These are phyloP conservation scores for Heliconius ethilla DNA, from an alignment of 2,888 invertebrate species.

Conservation along the genomic window DNA sequence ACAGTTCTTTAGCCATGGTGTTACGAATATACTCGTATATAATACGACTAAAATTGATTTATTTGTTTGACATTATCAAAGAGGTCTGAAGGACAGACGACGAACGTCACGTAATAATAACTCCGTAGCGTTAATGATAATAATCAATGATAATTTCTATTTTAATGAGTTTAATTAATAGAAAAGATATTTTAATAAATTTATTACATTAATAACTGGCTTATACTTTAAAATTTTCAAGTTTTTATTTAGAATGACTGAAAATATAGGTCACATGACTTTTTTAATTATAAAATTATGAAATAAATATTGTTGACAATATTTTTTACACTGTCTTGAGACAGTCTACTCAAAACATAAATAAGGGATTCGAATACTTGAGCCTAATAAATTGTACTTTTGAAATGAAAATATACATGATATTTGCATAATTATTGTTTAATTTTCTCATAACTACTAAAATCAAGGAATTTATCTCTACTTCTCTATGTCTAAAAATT, in stretches of 20 bases:
- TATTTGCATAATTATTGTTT: too few species aligned
- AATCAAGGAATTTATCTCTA: too few species aligned
- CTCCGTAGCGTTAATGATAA: constrained; percentile 9
- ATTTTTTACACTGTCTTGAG: too few species aligned
- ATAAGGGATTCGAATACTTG: too few species aligned
- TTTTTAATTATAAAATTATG: neutral
- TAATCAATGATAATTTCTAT: neutral
- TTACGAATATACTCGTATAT: neutral
- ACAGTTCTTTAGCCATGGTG: too few species aligned
- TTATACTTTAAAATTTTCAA: neutral
- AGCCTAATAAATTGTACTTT: too few species aligned
- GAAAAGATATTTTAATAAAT: neutral
- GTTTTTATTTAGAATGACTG: neutral
- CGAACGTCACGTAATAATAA: neutral
- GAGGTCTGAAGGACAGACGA: constrained; percentile 12
- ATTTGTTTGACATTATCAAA: constrained; percentile 15
- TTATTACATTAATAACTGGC: neutral
- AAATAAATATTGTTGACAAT: too few species aligned
- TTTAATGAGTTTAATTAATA: neutral
- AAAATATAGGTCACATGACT: neutral
- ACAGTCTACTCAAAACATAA: too few species aligned
- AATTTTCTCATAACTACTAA: too few species aligned
- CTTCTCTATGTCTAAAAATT: too few species aligned
- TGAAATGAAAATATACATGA: too few species aligned
- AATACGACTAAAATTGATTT: constrained; percentile 12